Base-by-base conservation (phyloP, 2,888 invertebrate species). In the Synanthedon tipuliformis region DNA sequence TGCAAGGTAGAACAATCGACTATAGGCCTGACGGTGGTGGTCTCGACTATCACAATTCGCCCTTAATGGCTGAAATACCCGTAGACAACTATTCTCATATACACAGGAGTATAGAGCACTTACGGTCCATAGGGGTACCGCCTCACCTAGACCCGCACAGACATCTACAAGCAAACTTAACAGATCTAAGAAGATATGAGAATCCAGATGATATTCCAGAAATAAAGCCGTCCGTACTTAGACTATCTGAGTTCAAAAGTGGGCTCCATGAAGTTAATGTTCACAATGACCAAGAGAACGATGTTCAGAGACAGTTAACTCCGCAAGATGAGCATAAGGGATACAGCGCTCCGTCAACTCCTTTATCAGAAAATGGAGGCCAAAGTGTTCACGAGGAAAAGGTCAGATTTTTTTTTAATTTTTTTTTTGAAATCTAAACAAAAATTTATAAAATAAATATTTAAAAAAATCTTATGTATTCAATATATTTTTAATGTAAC, bases 41-140 rank as follows among this genome's bases (percentile, higher is more conserved):
- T 41, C 80, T 91, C 56, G 91, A 91, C 66, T 91, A 91, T 72
- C 91, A 91, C 71, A 91, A 91, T 68, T 91, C 91, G 12, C 91
- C 91, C 8, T 69, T 91, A 12, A 91, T 91, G 86, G 91, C 91
- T 1, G 91, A 91, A 77, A 91, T 91, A 69, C 91, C 91, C 41
- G 75, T 90, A 62, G 91, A 91, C 61, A 91, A 91, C 70, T 89
- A 90, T 61, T 89, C 90, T 53, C 90, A 90, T 59, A 90, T 91
- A 66, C 91, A 91, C 69, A 88, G 91, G 63, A 91, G 91, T 60
- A 91, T 91, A 73, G 91, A 91, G 61, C 91, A 91, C 64, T 72
- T 91, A 61, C 82, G 91, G 61, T 90, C 90, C 45, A 85, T 91
- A 63, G 90, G 90, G 40, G 90, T 88, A 1, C 85, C 86, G 1